Evolutionary conservation across 2,113 vertebrate genomes (phyloP).

Genomic region (Uria aalge): DNA sequence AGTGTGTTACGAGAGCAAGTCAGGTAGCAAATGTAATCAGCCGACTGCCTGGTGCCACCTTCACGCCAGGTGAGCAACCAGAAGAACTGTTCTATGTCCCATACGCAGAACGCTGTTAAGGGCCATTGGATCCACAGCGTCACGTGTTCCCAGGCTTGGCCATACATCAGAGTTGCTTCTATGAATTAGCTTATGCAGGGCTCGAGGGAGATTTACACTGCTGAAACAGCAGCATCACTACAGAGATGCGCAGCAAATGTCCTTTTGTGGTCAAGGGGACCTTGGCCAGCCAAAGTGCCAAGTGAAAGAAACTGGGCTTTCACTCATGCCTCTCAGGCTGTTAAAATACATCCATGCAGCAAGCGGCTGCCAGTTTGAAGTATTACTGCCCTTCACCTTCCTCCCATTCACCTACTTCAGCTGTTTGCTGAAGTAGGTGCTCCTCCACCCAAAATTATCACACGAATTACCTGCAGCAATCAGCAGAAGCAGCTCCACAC

Average conservation of each 20-base stretch:
- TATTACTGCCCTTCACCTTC: neutral
- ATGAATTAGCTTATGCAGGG: neutral
- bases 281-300: neutral
- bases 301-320: neutral
- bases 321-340: neutral
- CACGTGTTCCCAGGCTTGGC: fast-evolving
- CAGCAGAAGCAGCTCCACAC: neutral
- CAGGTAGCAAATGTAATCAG: neutral
- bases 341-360: neutral
- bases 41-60: neutral
- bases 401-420: neutral
- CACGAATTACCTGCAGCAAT: neutral
- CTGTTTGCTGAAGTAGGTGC: neutral
- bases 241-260: neutral
- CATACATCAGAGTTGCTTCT: neutral
- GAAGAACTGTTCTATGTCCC: neutral
- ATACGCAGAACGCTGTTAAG: neutral
- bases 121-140: neutral
- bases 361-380: neutral
- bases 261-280: neutral
- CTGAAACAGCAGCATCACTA: neutral
- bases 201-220: neutral
- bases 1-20: fast-evolving
- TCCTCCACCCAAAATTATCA: neutral
- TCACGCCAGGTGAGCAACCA: neutral